Base-by-base conservation (phyloP, 2,888 invertebrate species). In the Augochlorella aurata region DNA sequence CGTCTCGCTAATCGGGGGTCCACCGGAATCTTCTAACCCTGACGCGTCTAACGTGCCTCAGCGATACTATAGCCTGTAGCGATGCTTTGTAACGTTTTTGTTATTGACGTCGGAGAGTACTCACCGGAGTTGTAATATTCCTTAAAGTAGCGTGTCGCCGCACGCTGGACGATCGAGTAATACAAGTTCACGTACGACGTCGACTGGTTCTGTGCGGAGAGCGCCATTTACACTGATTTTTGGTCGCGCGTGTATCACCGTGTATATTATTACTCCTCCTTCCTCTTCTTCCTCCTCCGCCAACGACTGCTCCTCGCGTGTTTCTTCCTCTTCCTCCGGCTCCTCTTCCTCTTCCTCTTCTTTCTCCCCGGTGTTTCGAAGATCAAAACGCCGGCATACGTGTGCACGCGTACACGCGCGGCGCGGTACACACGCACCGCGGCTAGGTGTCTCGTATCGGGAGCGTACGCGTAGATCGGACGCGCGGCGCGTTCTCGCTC, bases 101-200 rank as follows among this genome's bases (percentile, higher is more conserved):
- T 38, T 38, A 4, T 38, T 38, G 4, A 38, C 38, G 38, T 38
- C 38, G 38, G 38, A 38, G 38, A 38, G 73, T 87, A 87, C 84
- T 87, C 85, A 96, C 95, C 95, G 94, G 95, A 95, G 90, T 95
- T 95, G 94, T 95, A 95, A 92, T 95, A 95, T 92, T 96, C 96
- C 95, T 96, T 96, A 90, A 95, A 93, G 92, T 96, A 96, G 93
- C 95, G 95, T 93, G 95, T 94, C 89, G 96, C 95, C 87, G 95
- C 95, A 90, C 96, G 95, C 94, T 96, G 96, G 94, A 96, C 96
- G 94, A 96, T 95, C 90, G 95, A 95, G 94, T 96, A 96, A 94
- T 96, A 96, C 90, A 96, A 94, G 94, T 95, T 96, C 94, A 96
- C 95, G 94, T 95, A 96, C 93, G 95, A 95, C 92, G 95, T 95